Conservation (phyloP, 1,140 invertebrate genomes). For the Marisa cornuarietis region DNA sequence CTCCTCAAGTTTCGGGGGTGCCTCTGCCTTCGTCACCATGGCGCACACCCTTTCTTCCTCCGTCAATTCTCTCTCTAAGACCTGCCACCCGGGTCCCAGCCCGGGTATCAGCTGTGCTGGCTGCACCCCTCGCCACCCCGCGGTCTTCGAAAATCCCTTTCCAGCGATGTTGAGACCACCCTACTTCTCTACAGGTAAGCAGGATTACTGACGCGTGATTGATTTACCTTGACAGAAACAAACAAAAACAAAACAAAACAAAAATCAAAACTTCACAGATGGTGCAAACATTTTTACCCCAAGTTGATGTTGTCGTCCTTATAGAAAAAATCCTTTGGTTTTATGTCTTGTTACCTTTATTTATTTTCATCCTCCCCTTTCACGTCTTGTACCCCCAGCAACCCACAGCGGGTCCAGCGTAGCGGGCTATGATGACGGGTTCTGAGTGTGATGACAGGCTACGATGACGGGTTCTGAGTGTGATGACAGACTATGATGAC, state of each 20-base stretch:
- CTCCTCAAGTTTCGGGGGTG: constrained; percentile 4
- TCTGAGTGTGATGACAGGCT: no score
- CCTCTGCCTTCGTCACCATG: constrained; percentile 23
- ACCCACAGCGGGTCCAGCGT: no score
- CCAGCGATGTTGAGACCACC: constrained; percentile 40
- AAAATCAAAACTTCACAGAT: no score
- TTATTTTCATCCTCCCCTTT: background rate
- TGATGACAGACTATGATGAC: no score
- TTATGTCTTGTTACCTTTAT: background rate
- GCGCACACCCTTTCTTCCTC: constrained; percentile 26
- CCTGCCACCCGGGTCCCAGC: constrained; percentile 26
- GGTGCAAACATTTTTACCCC: no score
- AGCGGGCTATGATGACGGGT: no score
- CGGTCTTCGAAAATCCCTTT: constrained; percentile 41
- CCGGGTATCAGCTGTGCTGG: constrained; percentile 36
- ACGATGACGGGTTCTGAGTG: no score
- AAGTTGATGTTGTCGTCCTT: background rate
- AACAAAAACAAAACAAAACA: background rate
- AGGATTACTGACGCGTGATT: background rate
- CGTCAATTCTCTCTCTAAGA: constrained; percentile 31
- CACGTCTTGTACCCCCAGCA: background rate
- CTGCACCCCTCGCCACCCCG: constrained; percentile 36
- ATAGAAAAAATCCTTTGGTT: background rate
- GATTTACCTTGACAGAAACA: background rate
- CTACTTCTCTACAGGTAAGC: constrained; percentile 41